These are phyloP conservation scores for Heloderma charlesbogerti DNA, from an alignment of 2,113 vertebrate species.

Conservation along the genomic window DNA sequence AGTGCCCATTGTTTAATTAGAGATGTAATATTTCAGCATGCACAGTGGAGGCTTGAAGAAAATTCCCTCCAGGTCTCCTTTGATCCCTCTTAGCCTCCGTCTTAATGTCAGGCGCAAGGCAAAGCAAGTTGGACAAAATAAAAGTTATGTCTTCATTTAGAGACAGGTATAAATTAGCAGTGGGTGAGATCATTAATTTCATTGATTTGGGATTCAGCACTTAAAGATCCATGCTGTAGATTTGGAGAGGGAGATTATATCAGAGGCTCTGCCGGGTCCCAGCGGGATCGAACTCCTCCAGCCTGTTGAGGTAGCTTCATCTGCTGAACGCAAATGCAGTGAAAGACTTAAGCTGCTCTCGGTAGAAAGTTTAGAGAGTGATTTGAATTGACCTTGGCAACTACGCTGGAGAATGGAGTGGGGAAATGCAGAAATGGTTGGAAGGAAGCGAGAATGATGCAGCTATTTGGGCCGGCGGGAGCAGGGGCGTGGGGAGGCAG, in stretches of 20 bases:
- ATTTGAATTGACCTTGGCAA: conserved; percentile 15
- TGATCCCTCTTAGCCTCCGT: conserved; percentile 8
- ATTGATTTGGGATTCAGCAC: conserved; percentile 46
- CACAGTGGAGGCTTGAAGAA: background rate
- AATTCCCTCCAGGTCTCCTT: background rate
- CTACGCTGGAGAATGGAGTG: background rate
- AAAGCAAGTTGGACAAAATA: conserved; percentile 40
- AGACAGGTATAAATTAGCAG: conserved; percentile 44
- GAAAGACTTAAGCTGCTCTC: conserved; percentile 16
- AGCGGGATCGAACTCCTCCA: background rate
- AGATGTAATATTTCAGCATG: background rate
- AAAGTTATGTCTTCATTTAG: conserved; percentile 45
- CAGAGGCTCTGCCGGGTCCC: conserved; percentile 4
- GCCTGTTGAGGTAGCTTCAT: conserved; percentile 21
- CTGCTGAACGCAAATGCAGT: conserved; percentile 20
- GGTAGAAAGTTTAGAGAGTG: conserved; percentile 6
- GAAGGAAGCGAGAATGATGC: background rate
- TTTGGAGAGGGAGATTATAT: conserved; percentile 39
- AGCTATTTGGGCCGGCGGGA: background rate
- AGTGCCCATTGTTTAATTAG: conserved; percentile 5
- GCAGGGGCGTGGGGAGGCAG: background rate
- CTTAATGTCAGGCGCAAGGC: conserved; percentile 15
- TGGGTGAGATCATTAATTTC: conserved; percentile 43
- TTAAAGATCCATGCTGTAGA: conserved; percentile 41
- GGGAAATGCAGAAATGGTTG: background rate